Evolutionary conservation across 2,888 invertebrate genomes (phyloP), one percentile per base, ranked within the genome.

Genomic region (Sclerodermus sp.): DNA sequence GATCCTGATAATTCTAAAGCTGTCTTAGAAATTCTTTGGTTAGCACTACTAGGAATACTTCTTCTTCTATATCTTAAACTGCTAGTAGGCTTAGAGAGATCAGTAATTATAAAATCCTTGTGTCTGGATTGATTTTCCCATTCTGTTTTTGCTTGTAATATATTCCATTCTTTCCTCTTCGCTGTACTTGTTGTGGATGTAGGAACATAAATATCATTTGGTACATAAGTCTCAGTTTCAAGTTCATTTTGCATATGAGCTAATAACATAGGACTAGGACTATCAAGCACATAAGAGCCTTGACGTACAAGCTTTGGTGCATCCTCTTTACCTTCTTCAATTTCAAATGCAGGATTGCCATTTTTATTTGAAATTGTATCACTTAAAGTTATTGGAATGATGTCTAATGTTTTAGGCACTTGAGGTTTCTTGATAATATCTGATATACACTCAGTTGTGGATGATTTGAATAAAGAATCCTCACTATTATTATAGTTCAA

Each of bases 221-320:
- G 42, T 46, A 47, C 42, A 44, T 60, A 57, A 32, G 51, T 54
- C 5, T 57, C 42, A 38, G 51, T 57, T 10, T 18, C 43, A 2
- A 62, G 42, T 47, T 66, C 66, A 81, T 81, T 56, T 71, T 85
- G 82, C 41, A 87, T 78, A 66, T 86, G 85, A 9, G 87, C 87
- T 17, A 88, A 70, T 8, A 93, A 81, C 55, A 86, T 85, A 1
- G 90, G 89, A 67, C 92, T 90, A 0, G 93, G 92, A 16, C 84
- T 81, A 0, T 91, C 85, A 41, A 93, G 76, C 1, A 89, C 88
- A 68, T 92, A 93, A 0, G 93, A 93, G 54, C 88, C 86, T 67
- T 89, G 89, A 44, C 91, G 82, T 10, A 87, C 81, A 47, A 89
- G 74, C 58, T 79, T 77, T 4, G 81, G 77, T 71, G 69, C 62